Conservation (phyloP, 2,797 vertebrate species). For the Triplophysa yarkandensis region DNA sequence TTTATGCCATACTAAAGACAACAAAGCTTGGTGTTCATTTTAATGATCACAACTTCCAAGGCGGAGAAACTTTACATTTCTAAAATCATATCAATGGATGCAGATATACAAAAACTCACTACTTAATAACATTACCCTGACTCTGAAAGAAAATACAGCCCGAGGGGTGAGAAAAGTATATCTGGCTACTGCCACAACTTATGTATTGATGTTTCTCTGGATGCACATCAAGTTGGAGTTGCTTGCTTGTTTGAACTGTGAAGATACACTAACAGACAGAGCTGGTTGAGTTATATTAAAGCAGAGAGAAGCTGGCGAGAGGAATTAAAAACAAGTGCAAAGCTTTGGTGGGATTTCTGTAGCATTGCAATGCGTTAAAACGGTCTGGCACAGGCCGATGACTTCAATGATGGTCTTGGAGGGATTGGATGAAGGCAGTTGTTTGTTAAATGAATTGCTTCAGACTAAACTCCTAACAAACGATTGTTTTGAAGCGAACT, state of each 20-base stretch:
- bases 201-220: background rate
- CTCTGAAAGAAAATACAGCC: background rate
- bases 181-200: background rate
- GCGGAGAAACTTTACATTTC: background rate
- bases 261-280: conserved; percentile 3
- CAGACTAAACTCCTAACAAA: conserved; percentile 59
- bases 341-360: conserved; percentile 36
- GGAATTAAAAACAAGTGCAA: conserved; percentile 33
- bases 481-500: conserved; percentile 64
- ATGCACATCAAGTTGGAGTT: background rate
- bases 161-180: background rate
- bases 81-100: background rate
- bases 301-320: conserved; percentile 19
- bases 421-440: conserved; percentile 66
- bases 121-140: background rate
- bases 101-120: conserved; percentile 13
- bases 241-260: background rate
- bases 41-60: background rate
- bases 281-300: conserved; percentile 31
- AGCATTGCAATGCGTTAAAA: conserved; percentile 37
- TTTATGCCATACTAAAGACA: background rate
- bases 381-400: conserved; percentile 54
- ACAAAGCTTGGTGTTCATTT: background rate
- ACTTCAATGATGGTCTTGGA: conserved; percentile 56
- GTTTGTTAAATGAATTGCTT: conserved; percentile 70